These are phyloP conservation scores for Gallinago undulata DNA, from an alignment of 2,113 vertebrate species.

Conservation along the genomic window DNA sequence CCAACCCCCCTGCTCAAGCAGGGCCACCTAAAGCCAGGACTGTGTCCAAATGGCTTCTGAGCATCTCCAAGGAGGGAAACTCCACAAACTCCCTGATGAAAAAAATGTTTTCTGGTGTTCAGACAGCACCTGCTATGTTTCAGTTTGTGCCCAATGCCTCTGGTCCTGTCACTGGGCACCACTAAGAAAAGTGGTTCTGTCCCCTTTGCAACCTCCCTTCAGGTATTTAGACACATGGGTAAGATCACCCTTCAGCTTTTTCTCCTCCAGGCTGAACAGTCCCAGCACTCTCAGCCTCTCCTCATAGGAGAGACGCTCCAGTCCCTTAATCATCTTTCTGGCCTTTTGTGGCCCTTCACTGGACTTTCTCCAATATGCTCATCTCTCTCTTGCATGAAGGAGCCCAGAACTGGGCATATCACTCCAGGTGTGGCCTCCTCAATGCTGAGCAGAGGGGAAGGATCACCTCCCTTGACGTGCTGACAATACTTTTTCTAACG, in stretches of 20 bases:
- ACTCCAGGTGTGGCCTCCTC: neutral
- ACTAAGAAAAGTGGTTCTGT: neutral
- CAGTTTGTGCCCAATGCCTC: neutral
- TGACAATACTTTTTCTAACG: neutral
- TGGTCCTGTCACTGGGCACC: neutral
- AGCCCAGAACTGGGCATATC: neutral
- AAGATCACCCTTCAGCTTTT: neutral
- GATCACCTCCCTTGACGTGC: neutral
- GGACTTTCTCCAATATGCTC: neutral
- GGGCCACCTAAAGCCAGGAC: neutral
- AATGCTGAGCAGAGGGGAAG: neutral
- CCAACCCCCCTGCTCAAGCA: neutral
- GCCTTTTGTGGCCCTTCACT: rapidly evolving
- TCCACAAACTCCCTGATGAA: neutral
- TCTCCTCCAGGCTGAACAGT: neutral
- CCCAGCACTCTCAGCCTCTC: neutral
- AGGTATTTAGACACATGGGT: neutral
- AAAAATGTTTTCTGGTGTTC: neutral
- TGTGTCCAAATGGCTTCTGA: neutral
- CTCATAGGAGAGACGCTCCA: neutral
- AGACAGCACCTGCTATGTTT: neutral
- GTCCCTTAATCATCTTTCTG: neutral
- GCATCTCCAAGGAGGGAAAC: neutral
- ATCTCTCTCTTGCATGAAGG: neutral
- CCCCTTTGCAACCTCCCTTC: neutral